These are phyloP conservation scores for Tetraodon nigroviridis DNA, from an alignment of 2,113 vertebrate genomes.

Conservation along the genomic window DNA sequence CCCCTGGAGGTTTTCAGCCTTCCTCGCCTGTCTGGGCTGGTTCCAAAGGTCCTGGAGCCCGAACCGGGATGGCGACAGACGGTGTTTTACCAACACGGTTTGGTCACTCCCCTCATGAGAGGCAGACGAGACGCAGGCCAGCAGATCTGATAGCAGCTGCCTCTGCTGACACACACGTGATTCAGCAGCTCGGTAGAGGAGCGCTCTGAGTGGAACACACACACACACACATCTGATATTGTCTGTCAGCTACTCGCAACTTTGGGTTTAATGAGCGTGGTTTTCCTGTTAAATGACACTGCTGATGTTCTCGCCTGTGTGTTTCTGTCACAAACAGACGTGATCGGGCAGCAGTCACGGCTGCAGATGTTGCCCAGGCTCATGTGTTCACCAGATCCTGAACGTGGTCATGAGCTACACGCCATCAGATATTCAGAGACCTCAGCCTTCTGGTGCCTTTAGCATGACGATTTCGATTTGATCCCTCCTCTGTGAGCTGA, in stretches of 20 bases:
- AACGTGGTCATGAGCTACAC: not conserved
- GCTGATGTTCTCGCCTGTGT: too few relatives aligned
- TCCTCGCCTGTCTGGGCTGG: constrained; percentile 1
- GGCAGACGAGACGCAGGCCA: too few relatives aligned
- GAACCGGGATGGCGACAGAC: too few relatives aligned
- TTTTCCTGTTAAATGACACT: constrained; percentile 27
- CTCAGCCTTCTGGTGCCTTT: too few relatives aligned
- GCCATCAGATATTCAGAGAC: too few relatives aligned
- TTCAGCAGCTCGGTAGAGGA: constrained; percentile 35
- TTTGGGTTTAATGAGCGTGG: constrained; percentile 35
- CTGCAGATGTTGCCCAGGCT: not conserved
- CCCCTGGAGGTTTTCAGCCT: not conserved
- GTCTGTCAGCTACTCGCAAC: constrained; percentile 10
- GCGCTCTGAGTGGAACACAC: constrained; percentile 32
- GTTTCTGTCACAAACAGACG: too few relatives aligned
- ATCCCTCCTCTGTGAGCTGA: too few relatives aligned
- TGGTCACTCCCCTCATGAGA: constrained; percentile 22
- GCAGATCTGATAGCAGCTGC: constrained; percentile 26
- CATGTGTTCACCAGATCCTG: not conserved
- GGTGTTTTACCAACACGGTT: constrained; percentile 26
- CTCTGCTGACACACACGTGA: constrained; percentile 38
- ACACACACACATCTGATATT: not conserved
- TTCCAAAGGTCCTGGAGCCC: constrained; percentile 8
- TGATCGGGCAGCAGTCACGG: not conserved
- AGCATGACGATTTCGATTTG: too few relatives aligned